Evolutionary conservation across 2,113 vertebrate species (phyloP).

Genomic region (Microcebus jonahi): DNA sequence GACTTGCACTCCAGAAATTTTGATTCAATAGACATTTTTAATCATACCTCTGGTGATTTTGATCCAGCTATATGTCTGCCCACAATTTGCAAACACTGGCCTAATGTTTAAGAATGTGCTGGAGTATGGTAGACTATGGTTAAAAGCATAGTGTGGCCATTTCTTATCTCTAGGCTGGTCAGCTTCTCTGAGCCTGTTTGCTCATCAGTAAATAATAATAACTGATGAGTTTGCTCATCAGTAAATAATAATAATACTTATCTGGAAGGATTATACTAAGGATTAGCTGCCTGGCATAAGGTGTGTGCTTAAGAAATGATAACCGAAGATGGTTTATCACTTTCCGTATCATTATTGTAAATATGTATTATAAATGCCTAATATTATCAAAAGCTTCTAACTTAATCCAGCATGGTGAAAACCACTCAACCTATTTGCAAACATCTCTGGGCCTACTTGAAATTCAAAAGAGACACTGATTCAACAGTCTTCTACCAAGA

Average conservation of each 20-base stretch:
- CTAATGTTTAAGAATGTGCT: not conserved
- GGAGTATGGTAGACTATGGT: not conserved
- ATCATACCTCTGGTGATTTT: not conserved
- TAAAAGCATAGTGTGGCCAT: not conserved
- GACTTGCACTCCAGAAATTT: not conserved
- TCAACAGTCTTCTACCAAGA: not conserved
- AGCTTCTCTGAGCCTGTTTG: not conserved
- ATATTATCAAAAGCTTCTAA: not conserved
- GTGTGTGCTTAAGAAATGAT: not conserved
- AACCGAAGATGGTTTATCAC: not conserved
- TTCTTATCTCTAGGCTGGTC: not conserved
- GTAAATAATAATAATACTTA: not conserved
- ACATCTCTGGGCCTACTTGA: not conserved
- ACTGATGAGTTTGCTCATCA: not conserved
- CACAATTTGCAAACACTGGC: not conserved
- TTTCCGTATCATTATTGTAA: not conserved
- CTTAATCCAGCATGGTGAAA: not conserved
- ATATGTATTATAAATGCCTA: not conserved
- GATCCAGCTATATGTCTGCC: not conserved
- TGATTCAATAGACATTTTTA: not conserved
- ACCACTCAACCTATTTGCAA: not conserved
- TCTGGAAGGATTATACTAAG: not conserved
- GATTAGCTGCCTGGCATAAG: not conserved
- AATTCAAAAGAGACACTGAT: not conserved
- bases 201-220: not conserved